Evolutionary conservation across 2,113 vertebrate genomes (phyloP), one percentile per base, ranked within the genome.

Genomic region (Ctenomys sociabilis): DNA sequence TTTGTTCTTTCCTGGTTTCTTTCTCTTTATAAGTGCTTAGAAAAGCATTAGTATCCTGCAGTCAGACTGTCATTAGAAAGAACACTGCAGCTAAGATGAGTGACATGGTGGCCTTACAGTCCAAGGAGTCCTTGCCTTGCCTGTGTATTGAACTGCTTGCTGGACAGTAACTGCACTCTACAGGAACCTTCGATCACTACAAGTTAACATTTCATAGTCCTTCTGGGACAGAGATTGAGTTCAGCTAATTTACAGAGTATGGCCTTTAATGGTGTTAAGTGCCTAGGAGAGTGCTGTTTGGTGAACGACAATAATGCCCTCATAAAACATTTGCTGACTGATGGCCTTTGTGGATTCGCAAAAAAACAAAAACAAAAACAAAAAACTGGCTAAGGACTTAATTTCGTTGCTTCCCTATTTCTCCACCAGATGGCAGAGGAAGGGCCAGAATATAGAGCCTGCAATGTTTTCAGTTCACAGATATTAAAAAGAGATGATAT

Each of bases 371-470:
- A 54, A 54, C 12, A 54, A 14, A 54, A 54, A 54, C n/a, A n/a
- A 54, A 54, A 54, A 54, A 43, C 45, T 64, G 32, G 30, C 28
- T 6, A 26, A 14, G 87, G 49, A 61, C 63, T 80, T 57, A 92
- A 88, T 77, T 63, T 57, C 10, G 35, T 16, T 49, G 30, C 32
- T 96, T 97, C 59, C 43, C 14, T 0, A 9, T 84, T 92, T 95
- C 43, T 95, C 97, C 97, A 97, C 97, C 97, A 97, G 97, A 86
- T 97, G 97, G 97, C 97, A 97, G 96, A 96, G 93, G 68, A 94
- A 93, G 21, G 87, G 54, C 66, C 87, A 70, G 81, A 35, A 61
- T 61, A 61, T 0, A 19, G 70, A 70, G 13, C 5, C 30, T n/a
- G 49, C 90, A 37, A 24, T 68, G 8, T 19, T 93, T 54, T 66